phyloP scores from a whole-genome alignment of 2,888 invertebrate species.

The Atethmia centrago region DNA sequence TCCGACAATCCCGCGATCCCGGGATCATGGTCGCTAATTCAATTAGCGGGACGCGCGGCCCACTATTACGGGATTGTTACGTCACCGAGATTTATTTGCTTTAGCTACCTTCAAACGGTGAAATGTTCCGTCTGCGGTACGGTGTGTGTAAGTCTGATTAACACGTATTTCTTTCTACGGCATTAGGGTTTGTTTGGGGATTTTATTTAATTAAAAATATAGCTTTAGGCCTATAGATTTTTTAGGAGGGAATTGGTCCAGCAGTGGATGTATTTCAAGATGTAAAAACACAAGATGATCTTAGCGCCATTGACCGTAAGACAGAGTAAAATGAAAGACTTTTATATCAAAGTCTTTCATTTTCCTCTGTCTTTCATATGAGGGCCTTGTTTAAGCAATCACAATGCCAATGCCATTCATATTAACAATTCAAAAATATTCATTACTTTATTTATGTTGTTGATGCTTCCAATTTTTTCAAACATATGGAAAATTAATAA shows the following conservation, averaged over 20 bases:
- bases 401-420: background rate
- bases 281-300: background rate
- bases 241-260: background rate
- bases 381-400: background rate
- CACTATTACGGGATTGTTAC: constrained; percentile 73
- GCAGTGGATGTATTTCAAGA: background rate
- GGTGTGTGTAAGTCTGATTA: constrained; percentile 15
- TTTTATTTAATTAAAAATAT: background rate
- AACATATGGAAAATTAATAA: too few species aligned
- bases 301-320: background rate
- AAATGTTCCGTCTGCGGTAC: constrained; percentile 44
- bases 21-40: constrained; percentile 75
- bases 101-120: constrained; percentile 57
- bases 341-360: too few species aligned
- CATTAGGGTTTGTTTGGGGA: background rate
- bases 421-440: too few species aligned
- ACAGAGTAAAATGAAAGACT: background rate
- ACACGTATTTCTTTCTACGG: background rate
- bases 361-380: too few species aligned
- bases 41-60: constrained; percentile 73
- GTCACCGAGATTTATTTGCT: constrained; percentile 75
- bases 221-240: background rate
- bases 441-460: background rate
- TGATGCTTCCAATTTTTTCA: too few species aligned
- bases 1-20: constrained; percentile 68